Conservation (phyloP, 2,113 vertebrate species). For the Oophaga pumilio region DNA sequence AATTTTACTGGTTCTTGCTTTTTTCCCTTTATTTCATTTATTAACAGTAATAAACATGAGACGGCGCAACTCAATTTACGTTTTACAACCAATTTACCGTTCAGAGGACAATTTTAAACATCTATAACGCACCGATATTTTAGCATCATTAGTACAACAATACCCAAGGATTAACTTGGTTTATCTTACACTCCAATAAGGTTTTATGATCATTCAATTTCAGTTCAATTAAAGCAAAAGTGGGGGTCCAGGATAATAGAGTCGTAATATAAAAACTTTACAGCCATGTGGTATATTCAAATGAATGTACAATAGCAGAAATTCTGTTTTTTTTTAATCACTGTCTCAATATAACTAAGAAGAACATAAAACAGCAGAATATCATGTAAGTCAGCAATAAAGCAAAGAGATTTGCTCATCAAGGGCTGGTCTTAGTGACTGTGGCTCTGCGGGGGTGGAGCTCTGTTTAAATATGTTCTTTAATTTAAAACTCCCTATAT, state of each 20-base stretch:
- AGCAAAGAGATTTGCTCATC: too few relatives aligned
- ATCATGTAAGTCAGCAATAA: too few relatives aligned
- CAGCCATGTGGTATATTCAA: not conserved
- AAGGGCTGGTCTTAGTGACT: too few relatives aligned
- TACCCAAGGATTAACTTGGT: not conserved
- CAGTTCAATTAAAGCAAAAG: not conserved
- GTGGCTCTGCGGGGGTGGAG: too few relatives aligned
- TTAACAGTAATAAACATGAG: not conserved
- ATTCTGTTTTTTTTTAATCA: not conserved
- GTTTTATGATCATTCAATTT: not conserved
- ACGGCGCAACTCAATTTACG: not conserved
- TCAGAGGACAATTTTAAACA: too few relatives aligned
- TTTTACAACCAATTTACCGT: not conserved
- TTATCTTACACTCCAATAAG: not conserved
- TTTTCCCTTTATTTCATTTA: not conserved
- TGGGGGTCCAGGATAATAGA: not conserved
- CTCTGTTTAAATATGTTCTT: not conserved
- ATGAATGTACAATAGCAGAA: not conserved
- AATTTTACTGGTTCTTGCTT: not conserved
- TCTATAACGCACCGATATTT: not conserved
- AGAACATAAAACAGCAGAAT: too few relatives aligned
- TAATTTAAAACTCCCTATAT: not conserved
- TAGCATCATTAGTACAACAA: not conserved
- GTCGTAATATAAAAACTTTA: not conserved
- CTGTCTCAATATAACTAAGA: not conserved